Evolutionary conservation across 1,140 invertebrate genomes (phyloP), one percentile per base, ranked within the genome.

Genomic region (Drosophila nebulosa): DNA sequence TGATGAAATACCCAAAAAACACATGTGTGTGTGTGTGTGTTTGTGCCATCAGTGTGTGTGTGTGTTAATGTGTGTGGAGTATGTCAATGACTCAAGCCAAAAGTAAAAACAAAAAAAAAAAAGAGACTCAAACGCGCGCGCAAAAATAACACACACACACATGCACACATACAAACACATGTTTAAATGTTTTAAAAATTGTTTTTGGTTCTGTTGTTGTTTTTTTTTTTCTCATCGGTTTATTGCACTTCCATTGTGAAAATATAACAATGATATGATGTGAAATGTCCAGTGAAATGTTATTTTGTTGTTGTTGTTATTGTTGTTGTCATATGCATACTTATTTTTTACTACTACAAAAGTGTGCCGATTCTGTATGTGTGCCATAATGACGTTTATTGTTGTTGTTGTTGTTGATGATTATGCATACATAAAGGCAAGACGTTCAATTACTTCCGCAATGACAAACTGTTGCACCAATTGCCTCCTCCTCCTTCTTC

Each of bases 191-290:
- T 32, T 32, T 27, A 61, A 27, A 66, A 27, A 46, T 59, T 30
- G 27, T 32, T 36, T 14, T 46, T 46, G n/a, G n/a, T 18, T 42
- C 9, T 21, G 16, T 18, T 64, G 22, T 18, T 4, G 9, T 16
- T 27, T 35, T 59, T 16, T 14, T 36, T 2, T n/a, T 27, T 18
- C 58, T 65, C 57, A 14, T 69, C 63, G 63, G 72, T 74, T 74
- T 74, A 61, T 74, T 61, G 70, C 63, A 51, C 70, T 74, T 21
- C 36, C 71, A 67, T 74, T 74, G 71, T 74, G 71, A 39, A 64
- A 74, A 65, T 50, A 66, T 30, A 61, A 63, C 50, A 61, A 71
- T 62, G 30, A 24, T 46, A 46, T 52, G 65, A 39, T 59, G 7
- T 9, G 22, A 22, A 60, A 53, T 58, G 36, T 36, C 42, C 69